Conservation (phyloP, 37 sponge, comb jelly and placozoan species). For the Aphrocallistes beatrix region DNA sequence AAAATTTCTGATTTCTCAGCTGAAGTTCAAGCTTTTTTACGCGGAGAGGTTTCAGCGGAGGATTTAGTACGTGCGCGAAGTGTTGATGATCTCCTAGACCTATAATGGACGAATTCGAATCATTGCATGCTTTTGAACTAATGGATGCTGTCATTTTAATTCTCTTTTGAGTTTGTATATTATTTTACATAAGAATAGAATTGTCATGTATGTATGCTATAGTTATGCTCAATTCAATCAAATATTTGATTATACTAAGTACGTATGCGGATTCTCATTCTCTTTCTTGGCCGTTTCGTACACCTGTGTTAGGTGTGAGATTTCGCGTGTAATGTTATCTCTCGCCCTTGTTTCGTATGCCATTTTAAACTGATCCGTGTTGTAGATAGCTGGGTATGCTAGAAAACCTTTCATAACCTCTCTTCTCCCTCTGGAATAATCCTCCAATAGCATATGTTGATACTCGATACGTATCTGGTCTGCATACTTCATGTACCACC, state of each 20-base stretch:
- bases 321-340: neutral
- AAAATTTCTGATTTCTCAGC: constrained; percentile 10
- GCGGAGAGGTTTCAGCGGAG: constrained; percentile 28
- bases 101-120: too few relatives aligned
- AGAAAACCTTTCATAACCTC: neutral
- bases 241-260: too few relatives aligned
- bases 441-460: neutral
- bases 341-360: neutral
- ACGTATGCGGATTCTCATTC: too few relatives aligned
- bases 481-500: neutral
- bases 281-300: neutral
- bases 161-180: neutral
- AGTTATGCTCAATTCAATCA: too few relatives aligned
- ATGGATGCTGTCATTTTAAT: neutral
- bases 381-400: neutral
- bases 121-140: neutral
- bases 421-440: neutral
- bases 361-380: neutral
- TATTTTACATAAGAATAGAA: neutral
- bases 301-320: neutral
- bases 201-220: neutral
- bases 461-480: neutral
- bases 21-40: constrained; percentile 41
- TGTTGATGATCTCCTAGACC: constrained; percentile 48
- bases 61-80: constrained; percentile 33